Conservation (phyloP, 2,797 vertebrate species). For the Cichlasoma orientale region DNA sequence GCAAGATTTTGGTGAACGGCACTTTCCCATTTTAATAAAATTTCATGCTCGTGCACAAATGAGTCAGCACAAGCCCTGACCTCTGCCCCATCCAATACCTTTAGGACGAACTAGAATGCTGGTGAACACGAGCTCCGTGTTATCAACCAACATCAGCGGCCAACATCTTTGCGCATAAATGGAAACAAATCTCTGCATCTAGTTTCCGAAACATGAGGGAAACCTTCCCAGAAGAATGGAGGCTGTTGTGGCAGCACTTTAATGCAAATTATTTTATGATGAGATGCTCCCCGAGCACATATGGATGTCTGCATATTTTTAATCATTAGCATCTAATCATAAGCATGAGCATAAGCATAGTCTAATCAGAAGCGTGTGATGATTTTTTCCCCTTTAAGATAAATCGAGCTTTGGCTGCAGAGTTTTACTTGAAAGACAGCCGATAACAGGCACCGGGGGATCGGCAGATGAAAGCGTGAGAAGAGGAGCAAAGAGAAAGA, state of each 20-base stretch:
- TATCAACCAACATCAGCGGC: background rate
- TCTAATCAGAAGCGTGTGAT: no score
- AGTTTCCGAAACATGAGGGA: background rate
- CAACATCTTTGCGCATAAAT: background rate
- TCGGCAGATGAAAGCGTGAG: slow-evolving; percentile 60
- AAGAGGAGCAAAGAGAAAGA: slow-evolving; percentile 58
- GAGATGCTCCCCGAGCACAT: rapidly evolving
- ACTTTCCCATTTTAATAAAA: background rate
- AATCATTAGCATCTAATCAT: background rate
- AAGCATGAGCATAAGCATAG: no score
- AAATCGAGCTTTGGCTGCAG: slow-evolving; percentile 12
- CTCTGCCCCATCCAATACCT: background rate
- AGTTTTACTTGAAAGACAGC: slow-evolving; percentile 47
- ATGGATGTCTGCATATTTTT: background rate
- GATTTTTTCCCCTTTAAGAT: rapidly evolving
- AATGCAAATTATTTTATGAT: background rate
- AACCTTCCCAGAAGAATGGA: background rate
- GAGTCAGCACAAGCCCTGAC: background rate
- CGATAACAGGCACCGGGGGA: slow-evolving; percentile 47
- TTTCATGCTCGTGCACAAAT: background rate
- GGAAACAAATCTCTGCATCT: background rate
- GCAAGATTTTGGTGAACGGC: background rate
- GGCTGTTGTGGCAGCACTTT: background rate
- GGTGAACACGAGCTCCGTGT: rapidly evolving
- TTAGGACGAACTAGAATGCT: background rate